Percentiles rank a stretch among this genome's conserved stretches.
Conservation (phyloP, 2,797 vertebrate species). For the Calcarius lapponicus region DNA sequence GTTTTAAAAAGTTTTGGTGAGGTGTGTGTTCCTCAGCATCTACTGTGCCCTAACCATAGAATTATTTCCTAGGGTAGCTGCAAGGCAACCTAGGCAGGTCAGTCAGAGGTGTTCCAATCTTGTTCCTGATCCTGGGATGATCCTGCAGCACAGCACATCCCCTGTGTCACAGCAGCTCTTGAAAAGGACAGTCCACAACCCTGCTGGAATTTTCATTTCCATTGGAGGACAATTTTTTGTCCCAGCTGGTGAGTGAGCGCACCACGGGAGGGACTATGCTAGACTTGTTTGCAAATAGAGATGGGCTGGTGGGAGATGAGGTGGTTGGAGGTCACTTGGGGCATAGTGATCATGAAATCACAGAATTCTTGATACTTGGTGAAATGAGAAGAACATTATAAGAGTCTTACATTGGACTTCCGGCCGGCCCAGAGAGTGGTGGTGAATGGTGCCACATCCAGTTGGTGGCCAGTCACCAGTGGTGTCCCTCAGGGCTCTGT, state of each 20-base stretch:
- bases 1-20: neutral
- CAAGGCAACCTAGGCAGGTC: constrained; percentile 15
- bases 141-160: neutral
- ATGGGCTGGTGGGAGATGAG: neutral
- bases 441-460: too few species aligned
- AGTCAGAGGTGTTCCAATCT: neutral
- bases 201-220: neutral
- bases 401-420: neutral
- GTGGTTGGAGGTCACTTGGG: neutral
- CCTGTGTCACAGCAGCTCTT: neutral
- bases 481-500: neutral
- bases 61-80: constrained; percentile 10
- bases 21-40: neutral
- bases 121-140: neutral
- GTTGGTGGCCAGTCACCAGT: too few species aligned
- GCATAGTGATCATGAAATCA: neutral
- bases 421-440: too few species aligned
- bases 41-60: constrained; percentile 33
- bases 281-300: neutral
- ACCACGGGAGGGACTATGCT: neutral
- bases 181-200: neutral
- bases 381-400: neutral
- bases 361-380: neutral
- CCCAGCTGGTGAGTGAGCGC: neutral
- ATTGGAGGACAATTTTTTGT: neutral